Evolutionary conservation across 2,797 vertebrate species (phyloP).

Genomic region (Lerista edwardsae): DNA sequence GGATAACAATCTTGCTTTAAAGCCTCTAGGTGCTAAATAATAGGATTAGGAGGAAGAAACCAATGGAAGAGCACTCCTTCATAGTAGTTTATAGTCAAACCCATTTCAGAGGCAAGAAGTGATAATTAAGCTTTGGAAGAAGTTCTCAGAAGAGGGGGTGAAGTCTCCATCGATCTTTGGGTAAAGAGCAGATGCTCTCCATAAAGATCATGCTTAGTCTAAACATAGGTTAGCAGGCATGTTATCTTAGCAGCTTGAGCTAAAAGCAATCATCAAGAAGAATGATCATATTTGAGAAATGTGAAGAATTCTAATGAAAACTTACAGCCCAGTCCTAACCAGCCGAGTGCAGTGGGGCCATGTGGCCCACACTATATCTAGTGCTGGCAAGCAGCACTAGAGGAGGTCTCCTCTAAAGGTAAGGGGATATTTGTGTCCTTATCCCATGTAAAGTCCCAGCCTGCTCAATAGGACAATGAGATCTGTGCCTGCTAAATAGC

Average conservation of each 20-base stretch:
- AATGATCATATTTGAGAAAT: not conserved
- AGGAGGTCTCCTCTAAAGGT: too few relatives aligned
- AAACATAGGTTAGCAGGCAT: conserved; percentile 7
- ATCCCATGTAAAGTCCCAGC: too few relatives aligned
- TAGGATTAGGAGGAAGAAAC: not conserved
- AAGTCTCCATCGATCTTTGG: not conserved
- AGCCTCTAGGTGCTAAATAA: not conserved
- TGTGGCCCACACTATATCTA: too few relatives aligned
- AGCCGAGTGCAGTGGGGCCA: too few relatives aligned
- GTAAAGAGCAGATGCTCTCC: conserved; percentile 22
- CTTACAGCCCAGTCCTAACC: not conserved
- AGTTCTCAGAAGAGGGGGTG: conserved; percentile 1
- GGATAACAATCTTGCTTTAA: not conserved
- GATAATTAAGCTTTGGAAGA: conserved; percentile 27
- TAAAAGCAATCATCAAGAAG: not conserved
- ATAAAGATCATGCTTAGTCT: not conserved
- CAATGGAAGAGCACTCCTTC: not conserved
- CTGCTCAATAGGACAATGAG: too few relatives aligned
- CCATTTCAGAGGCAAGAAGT: conserved; percentile 2
- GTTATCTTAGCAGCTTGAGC: not conserved
- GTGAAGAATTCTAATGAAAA: not conserved
- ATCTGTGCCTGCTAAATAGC: too few relatives aligned
- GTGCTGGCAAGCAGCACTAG: too few relatives aligned
- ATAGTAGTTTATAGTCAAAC: not conserved
- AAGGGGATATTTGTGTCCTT: too few relatives aligned